Conservation (phyloP, 2,113 vertebrate species). For the Hippocampus abdominalis region DNA sequence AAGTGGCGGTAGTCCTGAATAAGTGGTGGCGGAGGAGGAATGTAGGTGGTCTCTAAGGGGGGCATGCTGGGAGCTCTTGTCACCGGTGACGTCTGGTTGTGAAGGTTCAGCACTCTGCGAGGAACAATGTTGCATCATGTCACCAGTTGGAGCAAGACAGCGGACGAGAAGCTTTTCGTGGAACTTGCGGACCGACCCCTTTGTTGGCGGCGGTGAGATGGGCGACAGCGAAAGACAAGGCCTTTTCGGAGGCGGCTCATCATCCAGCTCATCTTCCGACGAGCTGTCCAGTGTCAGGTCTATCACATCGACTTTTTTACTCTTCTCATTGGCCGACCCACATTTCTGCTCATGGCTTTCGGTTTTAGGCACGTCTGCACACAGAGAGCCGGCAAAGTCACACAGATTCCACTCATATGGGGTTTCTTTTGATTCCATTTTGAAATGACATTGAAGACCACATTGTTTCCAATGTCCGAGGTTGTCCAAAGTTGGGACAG, state of each 20-base stretch:
- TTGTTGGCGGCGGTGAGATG: constrained; percentile 83
- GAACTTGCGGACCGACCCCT: constrained; percentile 77
- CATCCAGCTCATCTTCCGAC: constrained; percentile 89
- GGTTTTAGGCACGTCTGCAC: constrained; percentile 78
- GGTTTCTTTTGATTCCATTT: background rate
- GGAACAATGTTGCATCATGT: background rate
- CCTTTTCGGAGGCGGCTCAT: constrained; percentile 88
- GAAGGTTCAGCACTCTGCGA: constrained; percentile 82
- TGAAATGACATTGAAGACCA: background rate
- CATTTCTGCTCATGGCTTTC: constrained; percentile 83
- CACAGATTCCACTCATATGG: background rate
- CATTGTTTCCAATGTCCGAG: background rate
- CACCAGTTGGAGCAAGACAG: background rate
- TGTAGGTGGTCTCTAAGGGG: constrained; percentile 90
- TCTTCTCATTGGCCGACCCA: constrained; percentile 76
- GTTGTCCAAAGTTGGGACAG: no score
- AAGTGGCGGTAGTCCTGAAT: constrained; percentile 98
- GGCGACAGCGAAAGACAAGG: constrained; percentile 89
- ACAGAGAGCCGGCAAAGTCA: constrained; percentile 4
- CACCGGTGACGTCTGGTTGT: constrained; percentile 89
- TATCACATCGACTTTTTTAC: constrained; percentile 93
- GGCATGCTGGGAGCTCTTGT: constrained; percentile 91
- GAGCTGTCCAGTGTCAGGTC: constrained; percentile 96
- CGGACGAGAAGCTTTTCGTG: background rate
- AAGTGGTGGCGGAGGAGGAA: constrained; percentile 86